Base-by-base conservation (phyloP, 2,888 invertebrate species). In the Macropis europaea region DNA sequence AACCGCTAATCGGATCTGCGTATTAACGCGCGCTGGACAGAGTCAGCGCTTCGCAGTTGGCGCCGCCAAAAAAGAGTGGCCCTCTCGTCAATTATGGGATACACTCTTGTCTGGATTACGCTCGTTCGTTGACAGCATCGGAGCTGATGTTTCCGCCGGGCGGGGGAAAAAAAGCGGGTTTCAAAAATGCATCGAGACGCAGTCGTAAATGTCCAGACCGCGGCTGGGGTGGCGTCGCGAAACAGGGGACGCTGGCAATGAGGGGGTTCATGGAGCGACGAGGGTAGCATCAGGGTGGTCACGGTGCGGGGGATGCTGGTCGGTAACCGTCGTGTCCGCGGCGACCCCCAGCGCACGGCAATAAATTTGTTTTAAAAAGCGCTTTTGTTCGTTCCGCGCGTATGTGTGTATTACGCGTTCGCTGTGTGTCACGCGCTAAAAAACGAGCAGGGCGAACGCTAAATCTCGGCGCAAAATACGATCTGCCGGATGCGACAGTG, bases 331-430 rank as follows among this genome's bases (percentile, higher is more conserved):
- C 77, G 70, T 81, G 84, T 82, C 84, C 77, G 77, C 67, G 77
- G 74, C 70, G 61, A 76, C 67, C 73, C 73, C 66, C 63, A 68
- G 45, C 61, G 82, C 73, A 57, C 53, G 60, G 80, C 74, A 76
- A 87, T 86, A 86, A 87, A 87, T 86, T 86, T 79, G 64, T 78
- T 87, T 84, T 82, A 83, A 85, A 86, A 85, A 86, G 80, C 81
- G 80, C 83, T 83, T 85, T 85, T 84, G 84, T 83, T 77, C 72
- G 72, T 72, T 36, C 50, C 66, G 7, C 52, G 42, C 45, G 54
- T 53, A 47, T 47, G 47, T 53, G 64, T 56, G 53, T 66, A 76
- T 76, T 76, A 64, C 73, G 63, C 61, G 60, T 45, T 30, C 40
- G 57, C 40, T 47, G 50, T 47, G 69, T 59, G 50, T 22, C 48